Evolutionary conservation across 2,113 vertebrate genomes (phyloP), one percentile per base, ranked within the genome.

Genomic region (Australoheros scitulus): DNA sequence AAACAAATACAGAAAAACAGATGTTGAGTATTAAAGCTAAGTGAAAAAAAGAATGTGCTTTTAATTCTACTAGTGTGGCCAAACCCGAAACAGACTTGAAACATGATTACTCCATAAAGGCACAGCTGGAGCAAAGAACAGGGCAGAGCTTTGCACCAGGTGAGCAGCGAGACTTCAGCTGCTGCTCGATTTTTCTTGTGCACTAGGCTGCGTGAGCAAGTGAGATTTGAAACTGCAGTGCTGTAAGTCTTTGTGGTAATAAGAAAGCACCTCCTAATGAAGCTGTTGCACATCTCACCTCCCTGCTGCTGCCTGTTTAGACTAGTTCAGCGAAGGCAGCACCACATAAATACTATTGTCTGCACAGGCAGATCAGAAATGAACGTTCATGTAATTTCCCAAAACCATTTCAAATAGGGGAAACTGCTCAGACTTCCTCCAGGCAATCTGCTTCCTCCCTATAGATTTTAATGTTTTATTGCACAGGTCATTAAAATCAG

Each of bases 361-460:
- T 88, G 38, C 50, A 82, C 7, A 47, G 59, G 55, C 36, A 41
- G 72, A 90, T 85, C 63, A 57, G 22, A 79, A 15, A 17, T 14
- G 1, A 10, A 68, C 20, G 34, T 58, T 76, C 80, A n/a, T 80
- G 79, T 92, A 34, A 26, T 57, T 76, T 82, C 41, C 59, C 34
- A 32, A 75, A 84, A 86, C 38, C 5, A 32, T 70, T 70, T 82
- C 11, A 75, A 75, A 75, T 18, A 76, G 64, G 74, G 90, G 88
- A 93, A 93, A 82, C 70, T 5, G 41, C 22, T 82, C 75, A 64
- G 82, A 89, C 91, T 83, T 88, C 79, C 91, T 80, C 57, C 58
- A 47, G 57, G 29, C 47, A 29, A 20, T 55, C 63, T 72, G 80
- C 76, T 91, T 91, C 91, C 91, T 87, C 79, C 41, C 2, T 26